Percentiles rank a stretch among this genome's conserved stretches.
Conservation (phyloP, 2,888 invertebrate genomes). For the Sycophila texana region DNA sequence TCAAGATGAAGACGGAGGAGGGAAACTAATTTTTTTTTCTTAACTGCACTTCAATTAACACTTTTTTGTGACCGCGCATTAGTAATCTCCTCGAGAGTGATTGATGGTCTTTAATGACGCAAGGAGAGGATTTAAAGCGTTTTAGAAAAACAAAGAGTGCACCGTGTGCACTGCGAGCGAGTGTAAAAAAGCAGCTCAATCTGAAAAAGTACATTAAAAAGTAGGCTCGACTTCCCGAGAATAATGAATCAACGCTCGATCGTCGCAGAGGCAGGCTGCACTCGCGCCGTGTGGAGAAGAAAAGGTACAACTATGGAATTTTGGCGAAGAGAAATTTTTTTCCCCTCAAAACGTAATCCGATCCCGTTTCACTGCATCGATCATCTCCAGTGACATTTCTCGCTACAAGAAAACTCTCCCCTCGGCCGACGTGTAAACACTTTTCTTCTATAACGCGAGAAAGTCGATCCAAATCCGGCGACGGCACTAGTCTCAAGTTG, state of each 20-base stretch:
- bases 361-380: slow-evolving; percentile 49
- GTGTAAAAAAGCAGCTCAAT: too few relatives aligned
- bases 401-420: slow-evolving; percentile 45
- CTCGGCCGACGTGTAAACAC: slow-evolving; percentile 28
- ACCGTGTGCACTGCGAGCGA: too few relatives aligned
- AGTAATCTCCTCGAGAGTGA: not conserved
- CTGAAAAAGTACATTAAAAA: too few relatives aligned
- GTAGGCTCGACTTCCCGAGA: not conserved
- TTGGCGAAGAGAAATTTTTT: slow-evolving; percentile 12
- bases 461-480: slow-evolving; percentile 53
- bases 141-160: too few relatives aligned
- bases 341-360: slow-evolving; percentile 45
- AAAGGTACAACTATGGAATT: slow-evolving; percentile 14
- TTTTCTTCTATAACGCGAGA: slow-evolving; percentile 37
- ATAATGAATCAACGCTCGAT: slow-evolving; percentile 11
- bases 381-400: slow-evolving; percentile 53
- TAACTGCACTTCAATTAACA: too few relatives aligned
- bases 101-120: too few relatives aligned
- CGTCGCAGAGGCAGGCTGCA: slow-evolving; percentile 19
- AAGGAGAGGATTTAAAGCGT: too few relatives aligned
- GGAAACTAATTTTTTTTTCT: too few relatives aligned
- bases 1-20: too few relatives aligned
- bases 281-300: not conserved
- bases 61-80: not conserved
- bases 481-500: slow-evolving; percentile 10